Evolutionary conservation across 2,113 vertebrate species (phyloP).

Genomic region (Xyrauchen texanus): DNA sequence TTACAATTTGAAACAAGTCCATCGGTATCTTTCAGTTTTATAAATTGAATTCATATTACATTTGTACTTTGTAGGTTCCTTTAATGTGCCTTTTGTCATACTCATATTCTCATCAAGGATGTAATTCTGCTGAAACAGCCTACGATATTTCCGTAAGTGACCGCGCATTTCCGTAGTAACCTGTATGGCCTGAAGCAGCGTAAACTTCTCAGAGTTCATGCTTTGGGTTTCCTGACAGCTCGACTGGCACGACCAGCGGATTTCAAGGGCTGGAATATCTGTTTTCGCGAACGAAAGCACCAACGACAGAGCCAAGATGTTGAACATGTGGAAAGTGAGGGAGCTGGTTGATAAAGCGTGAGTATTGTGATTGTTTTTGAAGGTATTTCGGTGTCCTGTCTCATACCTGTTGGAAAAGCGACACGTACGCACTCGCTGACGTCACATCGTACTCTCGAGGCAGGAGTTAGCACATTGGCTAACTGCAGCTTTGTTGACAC

Average conservation of each 20-base stretch:
- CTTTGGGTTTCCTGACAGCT: conserved; percentile 64
- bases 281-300: conserved; percentile 64
- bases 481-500: conserved; percentile 44
- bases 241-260: conserved; percentile 42
- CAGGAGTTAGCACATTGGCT: conserved; percentile 64
- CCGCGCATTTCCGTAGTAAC: conserved; percentile 72
- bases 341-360: conserved; percentile 98
- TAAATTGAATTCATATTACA: no score
- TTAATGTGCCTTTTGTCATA: not conserved
- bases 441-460: conserved; percentile 72
- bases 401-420: conserved; percentile 75
- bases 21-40: no score
- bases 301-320: conserved; percentile 75
- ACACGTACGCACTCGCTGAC: conserved; percentile 80
- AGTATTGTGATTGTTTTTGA: conserved; percentile 72
- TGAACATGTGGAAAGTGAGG: conserved; percentile 98
- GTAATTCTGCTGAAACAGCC: conserved; percentile 33
- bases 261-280: conserved; percentile 59
- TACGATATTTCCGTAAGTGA: conserved; percentile 57
- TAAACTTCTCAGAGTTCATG: conserved; percentile 68
- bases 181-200: conserved; percentile 66
- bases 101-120: conserved; percentile 3
- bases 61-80: no score
- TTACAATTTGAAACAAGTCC: no score
- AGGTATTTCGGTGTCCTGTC: conserved; percentile 25